Evolutionary conservation across 2,113 vertebrate genomes (phyloP), one percentile per base, ranked within the genome.

Genomic region (Callipepla californica): DNA sequence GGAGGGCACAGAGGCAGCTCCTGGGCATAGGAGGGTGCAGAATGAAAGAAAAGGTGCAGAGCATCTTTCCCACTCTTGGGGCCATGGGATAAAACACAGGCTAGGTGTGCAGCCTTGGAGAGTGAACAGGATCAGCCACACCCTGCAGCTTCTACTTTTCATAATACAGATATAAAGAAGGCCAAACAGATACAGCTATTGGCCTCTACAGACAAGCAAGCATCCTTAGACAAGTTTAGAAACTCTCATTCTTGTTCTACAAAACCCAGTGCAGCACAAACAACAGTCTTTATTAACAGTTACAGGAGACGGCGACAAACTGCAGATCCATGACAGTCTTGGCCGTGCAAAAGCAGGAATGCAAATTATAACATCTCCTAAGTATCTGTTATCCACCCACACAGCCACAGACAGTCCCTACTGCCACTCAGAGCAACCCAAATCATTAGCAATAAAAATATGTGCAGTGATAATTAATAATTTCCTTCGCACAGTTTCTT

Each of bases 331-430:
- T 3, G 59, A 11, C 51, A 38, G 85, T 36, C 11, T 75, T 67
- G 6, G 93, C 91, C 87, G 6, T 50, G 95, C 26, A 69, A 68
- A 83, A 85, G 51, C 76, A 88, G 79, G 36, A 93, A 94, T 75
- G 91, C 76, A 90, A 94, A 94, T 93, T 91, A 82, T 28, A 78
- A 88, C 68, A 61, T 80, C 79, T 89, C 82, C 36, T 58, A 25
- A 92, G 79, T 62, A 75, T 90, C 78, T 91, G 90, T 58, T 90
- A 94, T 34, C 82, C 91, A 68, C 89, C 91, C 92, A 87, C 94
- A 5, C 89, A 75, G 16, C 63, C 85, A 19, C 72, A 96, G 87
- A 23, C 94, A 63, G 91, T 68, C 94, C 94, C 94, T 62, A 16
- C 6, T 81, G 91, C 91, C 48, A 25, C 93, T 83, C 79, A 78